Evolutionary conservation across 1,140 invertebrate genomes (phyloP).

Genomic region (Drosophila busckii): DNA sequence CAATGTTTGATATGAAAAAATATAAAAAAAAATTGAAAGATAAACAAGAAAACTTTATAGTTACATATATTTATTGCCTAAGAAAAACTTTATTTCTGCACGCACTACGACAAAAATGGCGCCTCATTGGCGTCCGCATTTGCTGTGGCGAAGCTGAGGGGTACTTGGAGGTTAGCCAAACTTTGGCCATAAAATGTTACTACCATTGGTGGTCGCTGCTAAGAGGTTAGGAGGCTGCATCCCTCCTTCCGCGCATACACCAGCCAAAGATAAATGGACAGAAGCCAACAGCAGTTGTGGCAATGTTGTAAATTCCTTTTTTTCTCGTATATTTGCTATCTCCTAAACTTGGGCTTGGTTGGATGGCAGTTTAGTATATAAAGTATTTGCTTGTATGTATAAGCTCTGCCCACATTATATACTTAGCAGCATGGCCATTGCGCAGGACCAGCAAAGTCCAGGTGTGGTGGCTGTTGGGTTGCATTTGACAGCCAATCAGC

Average conservation of each 20-base stretch:
- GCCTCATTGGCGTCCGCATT: conserved; percentile 47
- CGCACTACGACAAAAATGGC: conserved; percentile 72
- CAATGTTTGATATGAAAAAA: conserved; percentile 58
- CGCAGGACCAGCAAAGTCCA: conserved; percentile 44
- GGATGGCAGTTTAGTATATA: conserved; percentile 39
- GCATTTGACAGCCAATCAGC: conserved; percentile 59
- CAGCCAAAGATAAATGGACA: conserved; percentile 71
- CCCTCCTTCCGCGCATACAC: conserved; percentile 7
- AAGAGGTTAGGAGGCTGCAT: conserved; percentile 27
- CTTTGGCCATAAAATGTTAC: conserved; percentile 71
- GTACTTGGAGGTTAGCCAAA: conserved; percentile 24
- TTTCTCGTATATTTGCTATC: background rate
- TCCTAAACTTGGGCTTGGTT: conserved; percentile 28
- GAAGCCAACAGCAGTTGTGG: conserved; percentile 64
- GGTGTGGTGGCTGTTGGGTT: conserved; percentile 17
- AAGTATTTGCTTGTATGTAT: conserved; percentile 44
- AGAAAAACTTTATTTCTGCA: conserved; percentile 10
- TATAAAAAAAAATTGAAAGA: conserved; percentile 51
- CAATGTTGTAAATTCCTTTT: conserved; percentile 51
- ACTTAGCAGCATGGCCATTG: conserved; percentile 27
- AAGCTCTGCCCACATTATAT: conserved; percentile 38
- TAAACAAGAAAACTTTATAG: conserved; percentile 29
- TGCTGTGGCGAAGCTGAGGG: background rate
- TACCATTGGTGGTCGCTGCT: conserved; percentile 57
- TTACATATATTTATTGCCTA: conserved; percentile 24